Evolutionary conservation across 2,888 invertebrate species (phyloP), one percentile per base, ranked within the genome.

Genomic region (Ommatoiulus sabulosus): DNA sequence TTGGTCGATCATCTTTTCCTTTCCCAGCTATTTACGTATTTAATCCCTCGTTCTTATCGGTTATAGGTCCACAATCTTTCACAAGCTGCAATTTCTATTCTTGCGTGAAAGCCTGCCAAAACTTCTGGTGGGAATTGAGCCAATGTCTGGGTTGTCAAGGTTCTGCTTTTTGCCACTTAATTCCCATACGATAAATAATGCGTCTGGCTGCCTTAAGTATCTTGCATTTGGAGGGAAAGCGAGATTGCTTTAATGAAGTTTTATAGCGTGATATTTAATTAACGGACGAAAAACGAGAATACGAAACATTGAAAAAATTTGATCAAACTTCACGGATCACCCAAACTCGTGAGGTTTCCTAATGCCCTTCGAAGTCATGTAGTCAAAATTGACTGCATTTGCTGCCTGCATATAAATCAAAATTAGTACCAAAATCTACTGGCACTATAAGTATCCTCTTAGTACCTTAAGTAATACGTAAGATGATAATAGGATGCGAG

Each of bases 1-100:
- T 57, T 57, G 57, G 57, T 57, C 57, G 57, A 57, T 57, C 57
- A 57, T 57, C 57, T 57, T 57, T n/a, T 52, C 10, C 52, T n/a
- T 57, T 57, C n/a, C n/a, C 57, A n/a, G 12, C 7, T 57, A n/a
- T 57, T 57, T 57, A 6, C n/a, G 3, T 5, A 57, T 8, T 57
- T 57, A 12, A 57, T 57, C 57, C 4, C 12, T 57, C 12, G 12
- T 10, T 46, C n/a, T n/a, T n/a, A 57, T 17, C n/a, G 12, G n/a
- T 57, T 8, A n/a, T 57, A n/a, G 12, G 12, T 46, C 46, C 8
- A 7, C 12, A 46, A 46, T 46, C 46, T 46, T 46, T 12, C 46
- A 12, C 12, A 46, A 46, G 46, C 46, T 57, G 17, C 57, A 57
- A 6, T n/a, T 57, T 57, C 57, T 57, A n/a, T 57, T 5, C 1